Conservation (phyloP, 2,888 invertebrate genomes). For the Phragmatobia fuliginosa region DNA sequence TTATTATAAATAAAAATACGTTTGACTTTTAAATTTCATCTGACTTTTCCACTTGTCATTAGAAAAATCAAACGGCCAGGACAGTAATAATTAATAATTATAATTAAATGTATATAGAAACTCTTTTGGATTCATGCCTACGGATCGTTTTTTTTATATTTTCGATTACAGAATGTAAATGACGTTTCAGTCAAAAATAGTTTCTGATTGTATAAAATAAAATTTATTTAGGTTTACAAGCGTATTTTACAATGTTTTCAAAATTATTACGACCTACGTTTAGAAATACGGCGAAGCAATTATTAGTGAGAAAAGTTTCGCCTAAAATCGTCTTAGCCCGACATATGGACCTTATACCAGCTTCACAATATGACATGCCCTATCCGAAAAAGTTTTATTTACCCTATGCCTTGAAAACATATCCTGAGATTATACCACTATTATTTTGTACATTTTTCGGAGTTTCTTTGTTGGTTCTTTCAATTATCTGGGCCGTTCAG, state of each 20-base stretch:
- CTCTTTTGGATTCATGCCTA: neutral
- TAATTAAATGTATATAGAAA: neutral
- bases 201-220: neutral
- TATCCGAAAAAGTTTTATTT: conserved; percentile 59
- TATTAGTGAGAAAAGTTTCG: conserved; percentile 34
- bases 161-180: conserved; percentile 13
- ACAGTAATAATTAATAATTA: neutral
- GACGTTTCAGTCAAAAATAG: conserved; percentile 2
- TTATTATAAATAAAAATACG: conserved; percentile 60
- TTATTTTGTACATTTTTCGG: conserved; percentile 56
- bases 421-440: conserved; percentile 77
- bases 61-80: conserved; percentile 36
- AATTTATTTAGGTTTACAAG: neutral
- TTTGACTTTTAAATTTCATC: conserved; percentile 77
- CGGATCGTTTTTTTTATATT: neutral
- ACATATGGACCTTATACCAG: conserved; percentile 57
- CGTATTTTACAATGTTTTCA: conserved; percentile 56
- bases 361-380: conserved; percentile 71
- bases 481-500: conserved; percentile 59
- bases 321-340: conserved; percentile 32
- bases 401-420: conserved; percentile 55
- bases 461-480: conserved; percentile 41
- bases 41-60: conserved; percentile 48
- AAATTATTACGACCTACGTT: conserved; percentile 58
- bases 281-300: conserved; percentile 26